These are phyloP conservation scores for Asobara japonica DNA, from an alignment of 1,140 invertebrate species.

Conservation along the genomic window DNA sequence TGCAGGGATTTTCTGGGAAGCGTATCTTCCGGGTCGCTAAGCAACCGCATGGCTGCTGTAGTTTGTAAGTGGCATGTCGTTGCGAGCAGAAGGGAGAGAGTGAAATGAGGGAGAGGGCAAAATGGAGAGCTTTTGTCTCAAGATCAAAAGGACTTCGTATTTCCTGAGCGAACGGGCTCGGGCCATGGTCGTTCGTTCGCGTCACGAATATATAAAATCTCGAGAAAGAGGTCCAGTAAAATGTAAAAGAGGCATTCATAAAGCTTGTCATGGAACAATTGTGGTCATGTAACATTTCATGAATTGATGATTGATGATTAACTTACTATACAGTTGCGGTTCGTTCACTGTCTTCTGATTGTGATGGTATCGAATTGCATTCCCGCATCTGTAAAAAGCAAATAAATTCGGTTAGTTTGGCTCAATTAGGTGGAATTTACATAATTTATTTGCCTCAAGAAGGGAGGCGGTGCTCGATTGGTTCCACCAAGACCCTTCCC, in stretches of 20 bases:
- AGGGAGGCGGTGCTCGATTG: too few species aligned
- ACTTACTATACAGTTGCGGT: constrained; percentile 24
- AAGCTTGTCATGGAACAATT: constrained; percentile 9
- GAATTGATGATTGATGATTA: background rate
- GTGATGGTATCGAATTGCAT: background rate
- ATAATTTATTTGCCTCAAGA: too few species aligned
- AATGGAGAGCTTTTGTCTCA: constrained; percentile 42
- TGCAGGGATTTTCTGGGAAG: background rate
- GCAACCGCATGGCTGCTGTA: constrained; percentile 45
- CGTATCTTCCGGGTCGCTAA: constrained; percentile 42
- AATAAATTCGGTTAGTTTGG: background rate
- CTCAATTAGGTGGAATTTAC: background rate
- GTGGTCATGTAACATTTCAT: background rate
- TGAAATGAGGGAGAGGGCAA: constrained; percentile 13
- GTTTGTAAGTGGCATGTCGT: constrained; percentile 1
- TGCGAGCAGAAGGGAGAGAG: constrained; percentile 23
- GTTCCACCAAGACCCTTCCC: too few species aligned
- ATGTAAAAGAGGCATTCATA: background rate
- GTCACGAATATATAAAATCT: constrained; percentile 14
- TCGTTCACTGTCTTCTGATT: constrained; percentile 14
- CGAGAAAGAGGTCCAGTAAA: constrained; percentile 11
- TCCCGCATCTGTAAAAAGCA: constrained; percentile 22
- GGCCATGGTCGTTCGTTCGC: constrained; percentile 33
- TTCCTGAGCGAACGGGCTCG: constrained; percentile 23
- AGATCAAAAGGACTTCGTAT: constrained; percentile 41